phyloP scores from a whole-genome alignment of 2,888 invertebrate species.

The Drosophila prolongata region DNA sequence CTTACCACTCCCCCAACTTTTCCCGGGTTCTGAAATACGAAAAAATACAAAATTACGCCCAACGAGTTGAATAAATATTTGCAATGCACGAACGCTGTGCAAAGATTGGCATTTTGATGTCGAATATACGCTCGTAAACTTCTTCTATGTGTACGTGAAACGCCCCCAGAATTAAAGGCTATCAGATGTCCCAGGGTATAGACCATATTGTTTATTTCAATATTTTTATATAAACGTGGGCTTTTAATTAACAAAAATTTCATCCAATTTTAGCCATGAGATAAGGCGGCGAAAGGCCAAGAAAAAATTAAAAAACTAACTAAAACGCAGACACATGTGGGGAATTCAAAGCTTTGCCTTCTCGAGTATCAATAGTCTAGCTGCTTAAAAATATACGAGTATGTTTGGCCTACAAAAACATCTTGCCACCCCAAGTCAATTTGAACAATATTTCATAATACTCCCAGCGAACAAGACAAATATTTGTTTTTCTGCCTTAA shows the following conservation, averaged over 20 bases:
- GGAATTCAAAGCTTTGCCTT: constrained; percentile 10
- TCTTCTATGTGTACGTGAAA: constrained; percentile 8
- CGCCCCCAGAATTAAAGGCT: constrained; percentile 26
- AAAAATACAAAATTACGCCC: background rate
- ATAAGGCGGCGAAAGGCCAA: constrained; percentile 36
- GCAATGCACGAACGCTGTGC: constrained; percentile 51
- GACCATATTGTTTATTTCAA: constrained; percentile 33
- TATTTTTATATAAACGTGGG: constrained; percentile 9
- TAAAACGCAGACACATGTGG: constrained; percentile 4
- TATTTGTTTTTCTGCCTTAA: constrained; percentile 29
- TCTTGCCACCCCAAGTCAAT: background rate
- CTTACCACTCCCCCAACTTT: constrained; percentile 7
- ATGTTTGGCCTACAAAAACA: constrained; percentile 40
- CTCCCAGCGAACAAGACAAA: constrained; percentile 24
- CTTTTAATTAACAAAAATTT: constrained; percentile 64
- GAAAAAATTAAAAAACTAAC: background rate
- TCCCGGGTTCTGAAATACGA: constrained; percentile 17
- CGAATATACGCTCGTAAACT: constrained; percentile 50
- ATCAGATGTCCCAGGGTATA: constrained; percentile 38
- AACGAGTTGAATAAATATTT: constrained; percentile 44
- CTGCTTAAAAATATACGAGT: constrained; percentile 24
- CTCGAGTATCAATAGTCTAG: constrained; percentile 13
- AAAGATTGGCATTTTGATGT: constrained; percentile 62
- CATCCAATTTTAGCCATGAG: constrained; percentile 59
- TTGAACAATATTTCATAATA: constrained; percentile 40